phyloP scores from a whole-genome alignment of 2,113 vertebrate genomes.

The Solea senegalensis region DNA sequence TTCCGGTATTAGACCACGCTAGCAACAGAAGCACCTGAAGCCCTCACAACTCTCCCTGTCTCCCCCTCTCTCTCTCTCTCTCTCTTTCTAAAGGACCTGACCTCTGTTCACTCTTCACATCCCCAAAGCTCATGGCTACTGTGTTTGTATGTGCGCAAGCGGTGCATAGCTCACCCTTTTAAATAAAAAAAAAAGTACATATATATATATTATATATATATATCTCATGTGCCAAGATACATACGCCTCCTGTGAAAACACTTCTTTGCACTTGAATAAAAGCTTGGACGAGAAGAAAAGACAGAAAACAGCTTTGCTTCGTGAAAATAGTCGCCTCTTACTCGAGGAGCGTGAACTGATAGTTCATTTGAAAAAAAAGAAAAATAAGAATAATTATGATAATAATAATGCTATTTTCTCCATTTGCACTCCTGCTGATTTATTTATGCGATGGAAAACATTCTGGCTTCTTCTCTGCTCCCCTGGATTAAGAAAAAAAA shows the following conservation, averaged over 20 bases:
- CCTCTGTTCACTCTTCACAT: conserved; percentile 53
- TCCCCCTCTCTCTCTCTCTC: neutral
- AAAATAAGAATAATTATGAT: neutral
- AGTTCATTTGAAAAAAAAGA: conserved; percentile 21
- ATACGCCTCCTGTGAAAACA: conserved; percentile 61
- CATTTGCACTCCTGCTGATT: conserved; percentile 51
- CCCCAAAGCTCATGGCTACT: conserved; percentile 59
- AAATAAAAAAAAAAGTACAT: conserved; percentile 19
- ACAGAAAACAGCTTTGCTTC: conserved; percentile 45
- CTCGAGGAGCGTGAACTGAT: conserved; percentile 52
- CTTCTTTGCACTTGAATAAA: conserved; percentile 73
- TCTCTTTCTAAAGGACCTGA: conserved; percentile 19
- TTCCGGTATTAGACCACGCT: conserved; percentile 45
- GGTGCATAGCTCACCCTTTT: conserved; percentile 58
- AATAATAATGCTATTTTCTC: conserved; percentile 4
- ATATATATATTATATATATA: too few relatives aligned
- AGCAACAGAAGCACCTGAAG: conserved; percentile 32
- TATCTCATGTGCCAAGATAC: conserved; percentile 68
- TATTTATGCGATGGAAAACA: conserved; percentile 53
- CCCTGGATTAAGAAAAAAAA: conserved; percentile 14
- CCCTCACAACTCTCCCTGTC: conserved; percentile 16
- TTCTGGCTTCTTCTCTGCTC: conserved; percentile 34
- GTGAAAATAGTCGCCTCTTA: conserved; percentile 56
- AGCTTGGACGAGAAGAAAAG: conserved; percentile 70
- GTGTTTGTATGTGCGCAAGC: conserved; percentile 57